These are phyloP conservation scores for Smutsia gigantea DNA, from an alignment of 2,797 vertebrate genomes.

Conservation along the genomic window DNA sequence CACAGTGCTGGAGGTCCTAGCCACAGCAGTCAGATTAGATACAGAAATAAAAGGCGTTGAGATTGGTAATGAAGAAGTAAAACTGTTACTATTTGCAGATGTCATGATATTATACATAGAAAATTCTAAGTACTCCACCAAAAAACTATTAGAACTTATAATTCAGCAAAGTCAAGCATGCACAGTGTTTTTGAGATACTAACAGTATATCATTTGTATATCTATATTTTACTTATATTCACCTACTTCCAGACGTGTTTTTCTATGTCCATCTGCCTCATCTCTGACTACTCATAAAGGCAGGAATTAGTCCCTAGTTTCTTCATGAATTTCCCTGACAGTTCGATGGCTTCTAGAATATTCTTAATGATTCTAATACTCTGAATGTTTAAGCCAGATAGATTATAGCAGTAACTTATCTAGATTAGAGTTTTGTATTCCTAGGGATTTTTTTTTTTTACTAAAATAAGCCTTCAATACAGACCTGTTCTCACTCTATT, in stretches of 20 bases:
- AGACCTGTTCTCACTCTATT: background rate
- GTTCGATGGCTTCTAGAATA: constrained; percentile 29
- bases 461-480: background rate
- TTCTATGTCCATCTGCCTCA: background rate
- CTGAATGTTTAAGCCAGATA: constrained; percentile 5
- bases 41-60: too few relatives aligned
- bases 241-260: background rate
- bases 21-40: too few relatives aligned
- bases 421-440: background rate
- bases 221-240: constrained; percentile 15
- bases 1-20: too few relatives aligned
- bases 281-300: background rate
- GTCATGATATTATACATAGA: too few relatives aligned
- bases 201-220: background rate
- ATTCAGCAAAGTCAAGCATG: too few relatives aligned
- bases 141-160: too few relatives aligned
- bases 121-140: too few relatives aligned
- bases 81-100: too few relatives aligned
- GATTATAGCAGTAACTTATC: background rate
- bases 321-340: background rate
- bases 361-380: background rate
- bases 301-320: background rate
- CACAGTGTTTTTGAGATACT: background rate
- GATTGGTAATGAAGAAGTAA: too few relatives aligned
- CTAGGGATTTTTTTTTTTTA: background rate